Conservation (phyloP, 2,888 invertebrate species). For the Venusia cambrica region DNA sequence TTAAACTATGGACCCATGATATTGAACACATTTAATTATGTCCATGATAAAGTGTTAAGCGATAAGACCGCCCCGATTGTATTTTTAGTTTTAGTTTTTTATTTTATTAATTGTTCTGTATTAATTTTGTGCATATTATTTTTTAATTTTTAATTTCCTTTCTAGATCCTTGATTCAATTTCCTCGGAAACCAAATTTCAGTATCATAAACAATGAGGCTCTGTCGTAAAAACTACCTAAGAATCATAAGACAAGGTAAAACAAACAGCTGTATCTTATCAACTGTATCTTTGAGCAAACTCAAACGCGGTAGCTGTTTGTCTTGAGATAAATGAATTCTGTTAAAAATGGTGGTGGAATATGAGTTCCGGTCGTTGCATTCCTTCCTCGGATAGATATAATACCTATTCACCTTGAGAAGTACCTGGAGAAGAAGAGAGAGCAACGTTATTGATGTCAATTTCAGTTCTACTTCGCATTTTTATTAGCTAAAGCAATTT, state of each 20-base stretch:
- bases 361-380: slow-evolving; percentile 74
- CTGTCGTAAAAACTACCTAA: slow-evolving; percentile 70
- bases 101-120: too few species aligned
- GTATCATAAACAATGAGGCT: slow-evolving; percentile 66
- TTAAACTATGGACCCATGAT: too few species aligned
- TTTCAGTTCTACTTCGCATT: slow-evolving; percentile 15
- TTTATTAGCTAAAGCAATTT: slow-evolving; percentile 13
- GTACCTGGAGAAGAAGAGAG: slow-evolving; percentile 79
- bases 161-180: slow-evolving; percentile 18
- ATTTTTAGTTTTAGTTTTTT: too few species aligned
- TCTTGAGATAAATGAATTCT: slow-evolving; percentile 78
- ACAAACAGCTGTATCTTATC: slow-evolving; percentile 76
- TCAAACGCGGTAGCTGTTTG: slow-evolving; percentile 79
- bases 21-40: too few species aligned
- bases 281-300: slow-evolving; percentile 54
- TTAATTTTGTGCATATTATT: too few species aligned
- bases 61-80: too few species aligned
- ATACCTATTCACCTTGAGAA: slow-evolving; percentile 81
- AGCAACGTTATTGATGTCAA: slow-evolving; percentile 57
- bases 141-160: background rate
- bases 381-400: slow-evolving; percentile 71
- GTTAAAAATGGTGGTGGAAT: slow-evolving; percentile 74
- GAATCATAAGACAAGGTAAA: slow-evolving; percentile 75
- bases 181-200: slow-evolving; percentile 54
- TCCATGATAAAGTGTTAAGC: too few species aligned